phyloP scores from a whole-genome alignment of 2,797 vertebrate genomes.

The Centropyge bicolor region DNA sequence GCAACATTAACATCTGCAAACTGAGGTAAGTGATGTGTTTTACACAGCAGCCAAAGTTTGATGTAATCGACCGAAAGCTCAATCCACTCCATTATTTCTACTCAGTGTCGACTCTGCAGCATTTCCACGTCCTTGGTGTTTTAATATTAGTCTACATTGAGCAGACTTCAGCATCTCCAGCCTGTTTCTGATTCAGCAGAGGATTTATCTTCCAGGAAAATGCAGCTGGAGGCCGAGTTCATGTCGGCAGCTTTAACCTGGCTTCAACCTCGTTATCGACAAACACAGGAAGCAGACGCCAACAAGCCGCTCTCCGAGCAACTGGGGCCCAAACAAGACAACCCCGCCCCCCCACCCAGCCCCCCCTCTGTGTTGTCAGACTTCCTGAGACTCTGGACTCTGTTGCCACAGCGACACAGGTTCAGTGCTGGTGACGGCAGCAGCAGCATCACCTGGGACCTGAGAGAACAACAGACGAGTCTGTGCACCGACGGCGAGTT shows the following conservation, averaged over 20 bases:
- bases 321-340: background rate
- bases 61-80: no score
- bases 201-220: slow-evolving; percentile 12
- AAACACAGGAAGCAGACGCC: slow-evolving; percentile 52
- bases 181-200: slow-evolving; percentile 11
- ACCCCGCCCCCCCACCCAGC: no score
- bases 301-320: background rate
- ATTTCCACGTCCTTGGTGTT: background rate
- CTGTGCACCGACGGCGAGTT: background rate
- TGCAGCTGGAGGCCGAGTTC: slow-evolving; percentile 12
- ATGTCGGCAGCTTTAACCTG: slow-evolving; percentile 6
- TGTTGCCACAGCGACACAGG: slow-evolving; percentile 36
- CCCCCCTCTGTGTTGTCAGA: background rate
- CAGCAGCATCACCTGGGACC: slow-evolving; percentile 42
- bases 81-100: no score
- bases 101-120: no score
- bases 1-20: no score
- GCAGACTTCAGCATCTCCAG: background rate
- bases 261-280: slow-evolving; percentile 31
- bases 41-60: no score
- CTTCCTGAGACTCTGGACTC: slow-evolving; percentile 32
- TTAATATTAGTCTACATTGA: background rate
- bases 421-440: slow-evolving; percentile 27
- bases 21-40: no score
- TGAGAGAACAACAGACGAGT: background rate